Percentiles rank a stretch among this genome's conserved stretches.
These are phyloP conservation scores for Lucilia cuprina DNA, from an alignment of 1,140 invertebrate genomes.

Conservation along the genomic window DNA sequence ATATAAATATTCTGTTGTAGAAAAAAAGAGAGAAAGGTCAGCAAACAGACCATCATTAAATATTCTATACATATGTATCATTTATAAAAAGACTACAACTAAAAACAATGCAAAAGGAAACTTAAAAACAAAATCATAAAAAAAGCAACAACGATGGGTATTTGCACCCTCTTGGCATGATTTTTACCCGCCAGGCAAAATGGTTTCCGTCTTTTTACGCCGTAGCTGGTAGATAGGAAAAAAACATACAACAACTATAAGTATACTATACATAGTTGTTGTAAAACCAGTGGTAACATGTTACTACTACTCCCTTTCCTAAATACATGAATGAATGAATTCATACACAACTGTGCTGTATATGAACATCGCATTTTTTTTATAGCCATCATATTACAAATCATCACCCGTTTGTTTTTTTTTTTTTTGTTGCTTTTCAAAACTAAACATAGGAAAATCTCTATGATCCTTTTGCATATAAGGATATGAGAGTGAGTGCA, in stretches of 20 bases:
- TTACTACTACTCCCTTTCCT: background rate
- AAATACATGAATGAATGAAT: too few relatives aligned
- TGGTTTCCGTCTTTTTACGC: slow-evolving; percentile 34
- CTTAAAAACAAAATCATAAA: background rate
- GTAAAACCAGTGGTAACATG: background rate
- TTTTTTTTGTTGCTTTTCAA: background rate
- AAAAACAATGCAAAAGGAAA: background rate
- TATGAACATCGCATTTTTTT: slow-evolving; percentile 26
- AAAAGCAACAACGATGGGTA: background rate
- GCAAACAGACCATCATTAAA: slow-evolving; percentile 17
- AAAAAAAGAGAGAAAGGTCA: slow-evolving; percentile 14
- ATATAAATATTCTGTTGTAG: background rate
- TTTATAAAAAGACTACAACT: background rate
- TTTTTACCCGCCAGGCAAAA: slow-evolving; percentile 32
- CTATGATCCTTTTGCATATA: background rate
- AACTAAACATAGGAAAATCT: too few relatives aligned
- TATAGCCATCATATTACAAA: background rate
- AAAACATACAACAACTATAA: background rate
- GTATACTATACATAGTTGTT: too few relatives aligned
- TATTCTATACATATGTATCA: slow-evolving; percentile 20
- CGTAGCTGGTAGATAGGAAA: slow-evolving; percentile 8
- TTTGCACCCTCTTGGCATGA: slow-evolving; percentile 14
- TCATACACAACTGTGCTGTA: background rate
- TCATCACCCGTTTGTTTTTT: background rate
- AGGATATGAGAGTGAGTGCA: slow-evolving; percentile 21